A percentile compares a stretch with the other conserved stretches of the same genome.
These are phyloP conservation scores for Acipenser ruthenus DNA, from an alignment of 2,797 vertebrate genomes.

Conservation along the genomic window DNA sequence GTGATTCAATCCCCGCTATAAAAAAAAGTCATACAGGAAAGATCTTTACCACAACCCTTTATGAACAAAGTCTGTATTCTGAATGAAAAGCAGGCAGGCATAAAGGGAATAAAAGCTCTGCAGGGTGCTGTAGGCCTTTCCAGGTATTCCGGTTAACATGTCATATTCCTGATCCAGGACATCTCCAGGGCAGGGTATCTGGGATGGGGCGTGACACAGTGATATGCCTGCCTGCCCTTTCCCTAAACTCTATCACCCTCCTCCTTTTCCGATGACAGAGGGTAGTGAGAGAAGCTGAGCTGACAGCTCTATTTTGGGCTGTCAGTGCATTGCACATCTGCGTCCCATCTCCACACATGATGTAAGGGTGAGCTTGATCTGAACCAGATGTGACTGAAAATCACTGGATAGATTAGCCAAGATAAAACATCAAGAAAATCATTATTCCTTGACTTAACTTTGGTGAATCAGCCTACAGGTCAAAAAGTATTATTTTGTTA, in stretches of 20 bases:
- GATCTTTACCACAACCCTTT: neutral
- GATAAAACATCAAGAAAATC: neutral
- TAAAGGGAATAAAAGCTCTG: neutral
- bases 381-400: constrained; percentile 16
- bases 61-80: neutral
- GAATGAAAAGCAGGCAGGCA: neutral
- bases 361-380: constrained; percentile 10
- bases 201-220: neutral
- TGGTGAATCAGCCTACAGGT: neutral
- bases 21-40: no score
- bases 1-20: no score
- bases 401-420: constrained; percentile 4
- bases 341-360: constrained; percentile 13
- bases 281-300: constrained; percentile 14
- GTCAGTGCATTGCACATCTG: constrained; percentile 15
- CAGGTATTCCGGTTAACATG: no score
- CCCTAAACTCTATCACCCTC: neutral
- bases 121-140: no score
- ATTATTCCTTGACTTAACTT: neutral
- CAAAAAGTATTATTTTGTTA: no score
- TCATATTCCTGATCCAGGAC: no score
- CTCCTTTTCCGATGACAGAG: neutral
- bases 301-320: neutral
- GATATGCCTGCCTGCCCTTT: neutral
- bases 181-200: no score